A percentile compares a stretch with the other conserved stretches of the same genome.
phyloP scores from a whole-genome alignment of 2,888 invertebrate genomes.

The Punctoribates punctum region DNA sequence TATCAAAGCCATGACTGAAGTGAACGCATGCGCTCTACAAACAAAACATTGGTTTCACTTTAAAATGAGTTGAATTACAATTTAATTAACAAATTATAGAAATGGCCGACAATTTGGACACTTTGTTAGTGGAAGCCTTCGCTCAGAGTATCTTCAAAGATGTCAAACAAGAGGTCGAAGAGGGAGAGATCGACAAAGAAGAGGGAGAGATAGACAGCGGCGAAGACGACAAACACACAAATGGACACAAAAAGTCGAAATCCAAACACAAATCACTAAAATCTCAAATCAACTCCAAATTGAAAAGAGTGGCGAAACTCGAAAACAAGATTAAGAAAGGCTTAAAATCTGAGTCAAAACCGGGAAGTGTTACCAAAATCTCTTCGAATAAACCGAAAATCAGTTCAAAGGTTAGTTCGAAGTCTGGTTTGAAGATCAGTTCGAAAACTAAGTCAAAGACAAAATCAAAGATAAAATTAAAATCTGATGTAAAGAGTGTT shows the following conservation, averaged over 20 bases:
- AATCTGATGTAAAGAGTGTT: not conserved
- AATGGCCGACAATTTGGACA: conserved; percentile 17
- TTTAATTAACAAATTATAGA: not conserved
- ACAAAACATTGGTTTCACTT: not conserved
- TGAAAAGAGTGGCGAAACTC: not conserved
- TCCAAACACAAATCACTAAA: not conserved
- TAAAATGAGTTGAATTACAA: not conserved
- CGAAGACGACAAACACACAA: not conserved
- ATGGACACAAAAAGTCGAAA: not conserved
- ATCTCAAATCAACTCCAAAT: not conserved
- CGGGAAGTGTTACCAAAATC: too few species aligned
- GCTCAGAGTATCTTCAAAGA: conserved; percentile 5
- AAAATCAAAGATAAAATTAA: not conserved
- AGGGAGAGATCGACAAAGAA: conserved; percentile 15
- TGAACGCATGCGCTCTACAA: not conserved
- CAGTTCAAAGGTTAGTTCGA: not conserved
- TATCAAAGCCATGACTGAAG: not conserved
- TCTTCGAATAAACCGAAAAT: too few species aligned
- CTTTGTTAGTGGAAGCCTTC: conserved; percentile 6
- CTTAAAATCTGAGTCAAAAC: too few species aligned
- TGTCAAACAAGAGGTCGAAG: not conserved
- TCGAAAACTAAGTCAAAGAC: not conserved
- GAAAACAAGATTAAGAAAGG: not conserved
- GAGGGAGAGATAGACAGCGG: conserved; percentile 31
- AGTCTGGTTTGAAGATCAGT: not conserved